A percentile compares a stretch with the other conserved stretches of the same genome.
phyloP scores from a whole-genome alignment of 1,140 invertebrate genomes.

The Drosophila arizonae region DNA sequence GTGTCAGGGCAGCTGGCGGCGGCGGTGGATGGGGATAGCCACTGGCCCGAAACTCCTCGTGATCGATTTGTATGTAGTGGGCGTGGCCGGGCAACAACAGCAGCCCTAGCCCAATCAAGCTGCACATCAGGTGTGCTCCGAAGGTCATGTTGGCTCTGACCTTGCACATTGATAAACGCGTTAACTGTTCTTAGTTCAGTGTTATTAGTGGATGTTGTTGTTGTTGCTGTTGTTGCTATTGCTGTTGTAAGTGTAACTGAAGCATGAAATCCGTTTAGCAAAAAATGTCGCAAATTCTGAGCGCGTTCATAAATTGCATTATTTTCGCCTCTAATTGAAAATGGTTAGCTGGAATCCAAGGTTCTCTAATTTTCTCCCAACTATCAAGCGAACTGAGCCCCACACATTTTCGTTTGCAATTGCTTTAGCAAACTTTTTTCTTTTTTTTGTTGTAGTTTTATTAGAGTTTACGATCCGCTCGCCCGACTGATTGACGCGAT shows the following conservation, averaged over 20 bases:
- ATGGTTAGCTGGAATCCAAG: constrained; percentile 48
- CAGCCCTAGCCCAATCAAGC: constrained; percentile 5
- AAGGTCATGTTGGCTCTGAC: constrained; percentile 47
- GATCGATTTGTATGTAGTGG: constrained; percentile 77
- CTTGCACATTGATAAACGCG: constrained; percentile 70
- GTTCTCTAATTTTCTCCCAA: constrained; percentile 62
- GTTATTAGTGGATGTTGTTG: neutral
- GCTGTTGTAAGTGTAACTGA: constrained; percentile 28
- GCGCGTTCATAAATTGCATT: constrained; percentile 68
- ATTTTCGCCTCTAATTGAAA: constrained; percentile 40
- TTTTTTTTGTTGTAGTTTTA: neutral
- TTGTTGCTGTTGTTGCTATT: neutral
- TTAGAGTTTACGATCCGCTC: constrained; percentile 10
- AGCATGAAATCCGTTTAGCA: constrained; percentile 51
- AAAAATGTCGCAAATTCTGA: constrained; percentile 54
- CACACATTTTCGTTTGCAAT: constrained; percentile 51
- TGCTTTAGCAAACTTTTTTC: neutral
- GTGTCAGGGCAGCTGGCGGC: constrained; percentile 60
- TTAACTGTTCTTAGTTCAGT: constrained; percentile 46
- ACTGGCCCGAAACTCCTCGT: constrained; percentile 73
- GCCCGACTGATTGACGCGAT: constrained; percentile 58
- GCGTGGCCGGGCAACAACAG: constrained; percentile 26
- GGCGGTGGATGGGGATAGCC: constrained; percentile 67
- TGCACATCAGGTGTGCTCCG: constrained; percentile 1
- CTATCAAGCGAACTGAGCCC: constrained; percentile 50